phyloP scores from a whole-genome alignment of 2,797 vertebrate species.

The Poecilia gillii region DNA sequence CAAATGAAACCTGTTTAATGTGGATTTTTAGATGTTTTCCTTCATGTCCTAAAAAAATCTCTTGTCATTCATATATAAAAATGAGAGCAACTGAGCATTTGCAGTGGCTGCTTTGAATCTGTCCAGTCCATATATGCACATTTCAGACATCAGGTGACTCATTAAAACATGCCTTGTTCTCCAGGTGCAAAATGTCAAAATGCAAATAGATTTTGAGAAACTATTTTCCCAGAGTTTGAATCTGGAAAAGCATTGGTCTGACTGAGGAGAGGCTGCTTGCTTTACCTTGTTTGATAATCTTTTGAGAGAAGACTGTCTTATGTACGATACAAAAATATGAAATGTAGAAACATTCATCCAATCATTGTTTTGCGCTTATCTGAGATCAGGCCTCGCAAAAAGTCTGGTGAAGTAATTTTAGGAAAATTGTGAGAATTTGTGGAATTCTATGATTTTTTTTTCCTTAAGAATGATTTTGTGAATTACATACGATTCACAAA shows the following conservation, averaged over 20 bases:
- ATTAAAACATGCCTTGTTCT: not conserved
- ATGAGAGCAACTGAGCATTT: not conserved
- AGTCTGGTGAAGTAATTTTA: too few species aligned
- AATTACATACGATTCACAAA: too few species aligned
- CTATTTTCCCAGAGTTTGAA: not conserved
- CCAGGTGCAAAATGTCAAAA: not conserved
- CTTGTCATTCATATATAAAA: not conserved
- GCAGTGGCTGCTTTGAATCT: not conserved
- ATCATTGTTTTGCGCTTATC: not conserved
- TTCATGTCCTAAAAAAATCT: not conserved
- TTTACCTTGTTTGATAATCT: not conserved
- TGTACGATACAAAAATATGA: not conserved
- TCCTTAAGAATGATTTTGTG: too few species aligned
- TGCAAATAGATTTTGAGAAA: not conserved
- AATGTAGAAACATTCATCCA: not conserved
- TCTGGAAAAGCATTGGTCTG: not conserved
- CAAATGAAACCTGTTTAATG: not conserved
- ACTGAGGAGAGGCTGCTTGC: not conserved
- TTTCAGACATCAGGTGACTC: not conserved
- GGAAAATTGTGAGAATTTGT: too few species aligned
- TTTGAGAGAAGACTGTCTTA: not conserved
- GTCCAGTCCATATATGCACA: not conserved
- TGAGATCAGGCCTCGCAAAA: too few species aligned
- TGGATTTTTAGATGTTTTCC: not conserved
- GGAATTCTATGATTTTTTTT: too few species aligned